phyloP scores from a whole-genome alignment of 2,113 vertebrate species.

The Corythornis madagascariensis region DNA sequence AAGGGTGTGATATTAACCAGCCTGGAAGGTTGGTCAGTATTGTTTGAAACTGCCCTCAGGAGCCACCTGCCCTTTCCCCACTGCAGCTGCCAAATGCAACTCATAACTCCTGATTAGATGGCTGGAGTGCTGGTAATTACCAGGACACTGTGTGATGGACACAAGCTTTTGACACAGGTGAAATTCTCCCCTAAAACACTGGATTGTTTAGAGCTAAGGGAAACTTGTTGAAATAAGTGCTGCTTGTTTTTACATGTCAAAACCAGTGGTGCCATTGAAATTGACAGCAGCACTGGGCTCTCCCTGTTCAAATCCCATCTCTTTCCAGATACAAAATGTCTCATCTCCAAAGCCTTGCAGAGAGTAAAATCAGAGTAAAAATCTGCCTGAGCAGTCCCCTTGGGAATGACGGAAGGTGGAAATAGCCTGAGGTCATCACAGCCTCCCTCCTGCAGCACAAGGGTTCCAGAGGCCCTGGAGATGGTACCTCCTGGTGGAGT shows the following conservation, averaged over 20 bases:
- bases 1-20: neutral
- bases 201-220: neutral
- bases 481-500: neutral
- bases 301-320: neutral
- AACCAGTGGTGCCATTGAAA: neutral
- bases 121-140: neutral
- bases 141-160: neutral
- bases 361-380: no score
- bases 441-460: neutral
- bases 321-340: neutral
- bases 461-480: neutral
- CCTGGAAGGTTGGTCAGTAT: neutral
- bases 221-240: neutral
- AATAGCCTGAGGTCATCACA: fast-evolving
- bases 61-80: neutral
- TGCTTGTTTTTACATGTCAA: neutral
- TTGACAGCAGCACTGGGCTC: neutral
- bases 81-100: neutral
- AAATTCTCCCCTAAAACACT: neutral
- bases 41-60: neutral
- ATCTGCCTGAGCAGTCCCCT: neutral
- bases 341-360: fast-evolving
- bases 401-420: neutral
- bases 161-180: neutral
- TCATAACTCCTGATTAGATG: neutral